These are phyloP conservation scores for Aythya baeri DNA, from an alignment of 2,113 vertebrate genomes.

Conservation along the genomic window DNA sequence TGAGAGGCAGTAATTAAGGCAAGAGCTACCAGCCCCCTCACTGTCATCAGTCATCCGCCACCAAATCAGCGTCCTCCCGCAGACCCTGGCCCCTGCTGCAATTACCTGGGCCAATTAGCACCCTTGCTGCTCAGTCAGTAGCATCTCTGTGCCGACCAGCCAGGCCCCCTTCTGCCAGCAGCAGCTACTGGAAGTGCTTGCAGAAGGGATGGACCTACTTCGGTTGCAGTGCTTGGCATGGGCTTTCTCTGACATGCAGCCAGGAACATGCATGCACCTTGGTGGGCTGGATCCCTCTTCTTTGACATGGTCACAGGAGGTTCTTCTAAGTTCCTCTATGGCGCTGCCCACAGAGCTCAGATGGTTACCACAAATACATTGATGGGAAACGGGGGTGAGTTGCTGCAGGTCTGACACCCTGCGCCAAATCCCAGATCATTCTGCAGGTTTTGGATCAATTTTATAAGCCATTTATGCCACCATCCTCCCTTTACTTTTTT, in stretches of 20 bases:
- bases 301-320: background rate
- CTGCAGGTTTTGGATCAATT: background rate
- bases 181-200: background rate
- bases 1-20: background rate
- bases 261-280: background rate
- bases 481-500: background rate
- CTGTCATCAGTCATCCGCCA: background rate
- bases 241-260: background rate
- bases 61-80: background rate
- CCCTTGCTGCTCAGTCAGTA: background rate
- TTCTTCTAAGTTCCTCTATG: too few species aligned
- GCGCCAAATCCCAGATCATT: background rate
- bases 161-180: background rate
- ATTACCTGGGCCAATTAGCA: background rate
- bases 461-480: background rate
- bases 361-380: background rate
- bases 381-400: background rate
- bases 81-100: background rate
- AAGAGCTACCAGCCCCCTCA: background rate
- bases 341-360: too few species aligned
- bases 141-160: rapidly evolving
- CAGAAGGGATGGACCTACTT: too few species aligned
- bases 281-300: background rate
- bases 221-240: background rate
- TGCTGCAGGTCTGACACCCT: background rate